Evolutionary conservation across 2,113 vertebrate genomes (phyloP).

Genomic region (Boulengeromyrus knoepffleri): DNA sequence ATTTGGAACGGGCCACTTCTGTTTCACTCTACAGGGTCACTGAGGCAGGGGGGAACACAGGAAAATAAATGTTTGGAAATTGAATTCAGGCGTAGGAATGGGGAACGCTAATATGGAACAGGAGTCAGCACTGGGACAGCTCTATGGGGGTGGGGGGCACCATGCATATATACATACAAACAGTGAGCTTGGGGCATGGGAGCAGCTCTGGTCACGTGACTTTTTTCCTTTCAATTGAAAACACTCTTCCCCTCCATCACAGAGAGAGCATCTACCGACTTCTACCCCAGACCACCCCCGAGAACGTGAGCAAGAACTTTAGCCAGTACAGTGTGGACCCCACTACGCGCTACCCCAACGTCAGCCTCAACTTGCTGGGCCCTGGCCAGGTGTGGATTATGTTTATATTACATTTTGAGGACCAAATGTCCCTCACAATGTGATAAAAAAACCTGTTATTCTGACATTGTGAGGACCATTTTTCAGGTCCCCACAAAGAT

Average conservation of each 20-base stretch:
- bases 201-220: background rate
- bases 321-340: constrained; percentile 86
- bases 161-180: background rate
- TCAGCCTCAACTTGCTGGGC: constrained; percentile 67
- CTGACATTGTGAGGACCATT: background rate
- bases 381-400: constrained; percentile 72
- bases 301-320: constrained; percentile 94
- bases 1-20: background rate
- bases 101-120: background rate
- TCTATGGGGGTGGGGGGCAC: background rate
- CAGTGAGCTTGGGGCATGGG: background rate
- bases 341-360: constrained; percentile 78
- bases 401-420: background rate
- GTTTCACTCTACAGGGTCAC: background rate
- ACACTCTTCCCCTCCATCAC: background rate
- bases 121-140: background rate
- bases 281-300: constrained; percentile 89
- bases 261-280: constrained; percentile 90
- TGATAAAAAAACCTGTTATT: background rate
- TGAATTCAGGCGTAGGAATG: background rate
- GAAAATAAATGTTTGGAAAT: background rate
- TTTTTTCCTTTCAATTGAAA: background rate
- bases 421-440: background rate
- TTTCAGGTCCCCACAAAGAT: background rate
- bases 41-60: background rate